Evolutionary conservation across 1,140 invertebrate genomes (phyloP), one percentile per base, ranked within the genome.

Genomic region (Cepaea nemoralis): DNA sequence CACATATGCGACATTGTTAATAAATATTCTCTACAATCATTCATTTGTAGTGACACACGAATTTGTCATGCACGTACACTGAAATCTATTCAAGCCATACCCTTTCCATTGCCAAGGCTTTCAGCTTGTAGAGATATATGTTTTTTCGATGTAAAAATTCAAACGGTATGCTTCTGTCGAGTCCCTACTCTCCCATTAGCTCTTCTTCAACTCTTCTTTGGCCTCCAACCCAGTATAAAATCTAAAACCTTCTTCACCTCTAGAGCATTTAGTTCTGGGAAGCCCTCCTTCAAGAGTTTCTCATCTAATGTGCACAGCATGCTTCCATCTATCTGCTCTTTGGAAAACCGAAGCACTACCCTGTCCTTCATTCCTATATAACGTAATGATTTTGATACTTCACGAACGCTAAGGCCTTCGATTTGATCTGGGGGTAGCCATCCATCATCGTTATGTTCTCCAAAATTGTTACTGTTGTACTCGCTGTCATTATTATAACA

Each of bases 361-460:
- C 87, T 80, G 76, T 89, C 88, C 78, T 90, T 90, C 89, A 91
- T 89, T 14, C 90, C 90, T 40, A 91, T 91, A 71, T 89, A 91
- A 0, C 88, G 84, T 33, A 91, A 76, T 22, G 87, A 91, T 50
- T 85, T 87, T 14, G 86, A 87, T 27, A 91, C 87, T 70, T 91
- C 89, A 24, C 86, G 84, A 2, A 90, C 89, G 50, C 84, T 87
- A 19, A 91, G 79, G 12, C 78, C 82, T 6, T 81, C 80, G 5
- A 90, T 82, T 55, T 89, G 83, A 63, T 85, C 84, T 10, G 90
- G 89, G 14, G 90, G 90, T n/a, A 81, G 55, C 86, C 87, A 91
- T 63, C 80, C 83, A 55, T 88, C 85, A 24, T 84, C 83, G 39
- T 40, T 71, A 5, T 31, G 2, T 2, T 63, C 59, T 24, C 24